Base-by-base conservation (phyloP, 2,797 vertebrate genomes). In the Prionace glauca region DNA sequence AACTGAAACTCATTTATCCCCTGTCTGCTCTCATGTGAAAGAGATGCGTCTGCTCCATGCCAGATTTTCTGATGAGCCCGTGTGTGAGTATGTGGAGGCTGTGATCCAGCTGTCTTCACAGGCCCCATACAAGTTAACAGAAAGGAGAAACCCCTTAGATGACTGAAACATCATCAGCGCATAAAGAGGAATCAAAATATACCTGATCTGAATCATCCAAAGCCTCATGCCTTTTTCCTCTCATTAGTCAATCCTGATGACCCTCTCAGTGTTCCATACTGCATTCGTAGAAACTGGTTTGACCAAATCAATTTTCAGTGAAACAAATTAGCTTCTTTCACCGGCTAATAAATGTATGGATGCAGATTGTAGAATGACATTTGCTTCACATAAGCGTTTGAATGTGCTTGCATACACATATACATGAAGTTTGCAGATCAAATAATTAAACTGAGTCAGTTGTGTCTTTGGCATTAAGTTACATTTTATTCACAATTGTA, bases 401-500 rank as follows among this genome's bases (percentile, higher is more conserved):
- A 41, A 69, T 69, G 36, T 92, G n/a, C 62, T n/a, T 41, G 36
- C 65, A 3, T 92, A 26, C 36, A 67, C n/a, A 41, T 45, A 41
- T 50, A 72, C 2, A 94, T 56, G 67, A 94, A 71, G 41, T 74
- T 74, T 56, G 65, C 41, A 94, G 65, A 74, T 94, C 45, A 74
- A 32, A 74, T 12, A 72, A 16, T 50, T 50, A 29, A 94, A 45
- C 26, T 56, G 93, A 74, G 24, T 14, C 12, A 32, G 26, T 45
- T 74, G 67, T 74, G 41, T 56, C 7, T 74, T 29, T 94, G 29
- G 24, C 67, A 45, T 69, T 93, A 67, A 72, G 10, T 50, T 72
- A 50, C 26, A 94, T 94, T 94, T 94, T 69, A 74, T 69, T 72
- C 45, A 92, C 62, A 92, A 56, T 65, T 65, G 12, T 32, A 77